These are phyloP conservation scores for Lutjanus argentimaculatus DNA, from an alignment of 2,797 vertebrate genomes.

Conservation along the genomic window DNA sequence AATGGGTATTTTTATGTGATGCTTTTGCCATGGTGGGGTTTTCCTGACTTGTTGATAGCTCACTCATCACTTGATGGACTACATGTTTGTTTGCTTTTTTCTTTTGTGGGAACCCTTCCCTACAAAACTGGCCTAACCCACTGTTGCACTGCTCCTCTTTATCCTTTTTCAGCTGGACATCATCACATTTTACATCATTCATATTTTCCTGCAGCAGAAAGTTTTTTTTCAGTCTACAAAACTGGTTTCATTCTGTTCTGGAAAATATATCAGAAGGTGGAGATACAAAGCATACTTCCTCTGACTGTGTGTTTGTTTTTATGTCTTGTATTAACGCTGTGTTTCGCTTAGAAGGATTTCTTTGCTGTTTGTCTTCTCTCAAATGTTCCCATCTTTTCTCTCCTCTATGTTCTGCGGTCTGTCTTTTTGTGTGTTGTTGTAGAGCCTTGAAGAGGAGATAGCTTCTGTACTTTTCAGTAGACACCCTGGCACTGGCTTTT, in stretches of 20 bases:
- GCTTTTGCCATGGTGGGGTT: neutral
- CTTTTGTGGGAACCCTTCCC: neutral
- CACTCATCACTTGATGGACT: neutral
- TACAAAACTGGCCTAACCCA: neutral
- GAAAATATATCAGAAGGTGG: neutral
- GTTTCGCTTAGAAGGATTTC: neutral
- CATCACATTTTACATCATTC: neutral
- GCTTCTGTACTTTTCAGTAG: conserved; percentile 92
- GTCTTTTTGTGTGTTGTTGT: conserved; percentile 53
- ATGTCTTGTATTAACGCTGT: neutral
- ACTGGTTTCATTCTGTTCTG: neutral
- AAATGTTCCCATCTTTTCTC: neutral
- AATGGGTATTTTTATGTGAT: neutral
- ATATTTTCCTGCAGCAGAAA: conserved; percentile 5
- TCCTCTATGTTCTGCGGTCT: conserved; percentile 14
- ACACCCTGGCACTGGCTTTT: conserved; percentile 79
- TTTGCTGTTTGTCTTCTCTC: conserved; percentile 27
- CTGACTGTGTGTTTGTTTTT: neutral
- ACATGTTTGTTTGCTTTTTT: neutral
- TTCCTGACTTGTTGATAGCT: conserved; percentile 1
- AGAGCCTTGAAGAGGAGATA: conserved; percentile 97
- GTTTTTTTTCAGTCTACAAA: conserved; percentile 1
- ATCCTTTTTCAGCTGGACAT: conserved; percentile 33
- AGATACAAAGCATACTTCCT: conserved; percentile 4
- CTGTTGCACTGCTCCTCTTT: neutral